Conservation (phyloP, 2,113 vertebrate species). For the Ictalurus furcatus region DNA sequence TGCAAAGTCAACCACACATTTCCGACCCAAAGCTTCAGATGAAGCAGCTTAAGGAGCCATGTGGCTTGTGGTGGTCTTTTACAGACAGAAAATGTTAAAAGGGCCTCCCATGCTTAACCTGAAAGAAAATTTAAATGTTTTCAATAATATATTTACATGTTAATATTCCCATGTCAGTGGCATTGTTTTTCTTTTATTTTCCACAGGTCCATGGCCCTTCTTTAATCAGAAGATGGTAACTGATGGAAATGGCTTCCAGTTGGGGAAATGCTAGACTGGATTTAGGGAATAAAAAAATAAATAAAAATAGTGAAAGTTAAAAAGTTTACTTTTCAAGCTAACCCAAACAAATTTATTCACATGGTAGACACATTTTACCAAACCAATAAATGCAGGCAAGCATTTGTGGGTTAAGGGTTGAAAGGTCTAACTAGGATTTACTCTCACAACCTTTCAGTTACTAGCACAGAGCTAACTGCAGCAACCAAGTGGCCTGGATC, state of each 20-base stretch:
- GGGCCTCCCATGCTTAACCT: background rate
- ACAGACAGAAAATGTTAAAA: background rate
- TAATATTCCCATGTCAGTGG: background rate
- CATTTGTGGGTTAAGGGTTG: background rate
- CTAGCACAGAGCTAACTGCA: background rate
- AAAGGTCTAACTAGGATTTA: background rate
- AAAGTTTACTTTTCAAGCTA: background rate
- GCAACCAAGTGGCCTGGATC: background rate
- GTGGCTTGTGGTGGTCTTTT: background rate
- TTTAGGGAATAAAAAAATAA: background rate
- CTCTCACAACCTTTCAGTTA: background rate
- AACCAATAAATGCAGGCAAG: background rate
- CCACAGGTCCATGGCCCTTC: background rate
- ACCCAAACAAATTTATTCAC: background rate
- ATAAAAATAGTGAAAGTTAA: background rate
- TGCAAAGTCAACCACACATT: constrained; percentile 16
- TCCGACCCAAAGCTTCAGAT: background rate
- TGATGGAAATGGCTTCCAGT: background rate
- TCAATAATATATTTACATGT: background rate
- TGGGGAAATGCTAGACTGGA: background rate
- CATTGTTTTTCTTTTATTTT: background rate
- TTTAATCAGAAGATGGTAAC: background rate
- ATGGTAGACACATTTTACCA: background rate
- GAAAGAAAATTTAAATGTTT: background rate
- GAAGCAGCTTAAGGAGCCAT: background rate